Evolutionary conservation across 2,113 vertebrate species (phyloP).

Genomic region (Apteryx owenii): DNA sequence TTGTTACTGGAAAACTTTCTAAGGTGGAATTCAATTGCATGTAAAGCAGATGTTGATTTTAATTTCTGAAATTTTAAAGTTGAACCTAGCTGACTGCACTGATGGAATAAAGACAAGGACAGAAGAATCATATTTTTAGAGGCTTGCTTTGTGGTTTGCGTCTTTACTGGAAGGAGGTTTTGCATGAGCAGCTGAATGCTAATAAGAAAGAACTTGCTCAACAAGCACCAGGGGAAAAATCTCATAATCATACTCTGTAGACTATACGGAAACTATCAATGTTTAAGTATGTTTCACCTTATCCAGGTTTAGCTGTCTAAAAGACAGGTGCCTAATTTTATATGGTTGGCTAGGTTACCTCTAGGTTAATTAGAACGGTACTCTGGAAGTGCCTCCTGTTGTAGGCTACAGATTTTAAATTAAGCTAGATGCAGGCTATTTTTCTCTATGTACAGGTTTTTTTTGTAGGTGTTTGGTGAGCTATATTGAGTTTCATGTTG

Average conservation of each 20-base stretch:
- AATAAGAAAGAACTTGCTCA: not conserved
- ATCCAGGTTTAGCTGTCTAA: not conserved
- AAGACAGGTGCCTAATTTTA: not conserved
- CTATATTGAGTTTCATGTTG: not conserved
- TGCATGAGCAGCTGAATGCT: not conserved
- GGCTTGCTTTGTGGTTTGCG: not conserved
- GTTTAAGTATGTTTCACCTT: not conserved
- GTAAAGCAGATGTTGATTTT: not conserved
- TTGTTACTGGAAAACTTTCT: not conserved
- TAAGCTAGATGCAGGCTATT: not conserved
- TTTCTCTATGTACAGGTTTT: not conserved
- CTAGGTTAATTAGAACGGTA: not conserved
- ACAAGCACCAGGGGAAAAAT: not conserved
- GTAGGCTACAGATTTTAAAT: not conserved
- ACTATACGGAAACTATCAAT: not conserved
- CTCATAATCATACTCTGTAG: fast-evolving
- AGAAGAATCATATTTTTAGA: not conserved
- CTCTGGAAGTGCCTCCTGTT: not conserved
- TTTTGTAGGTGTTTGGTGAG: not conserved
- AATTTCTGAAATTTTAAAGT: not conserved
- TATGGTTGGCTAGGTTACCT: not conserved
- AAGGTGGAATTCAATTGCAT: not conserved
- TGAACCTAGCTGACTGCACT: not conserved
- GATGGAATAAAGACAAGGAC: not conserved
- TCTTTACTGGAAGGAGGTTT: not conserved